A percentile compares a stretch with the other conserved stretches of the same genome.
phyloP scores from a whole-genome alignment of 2,888 invertebrate genomes.

The Tricholauxania praeusta region DNA sequence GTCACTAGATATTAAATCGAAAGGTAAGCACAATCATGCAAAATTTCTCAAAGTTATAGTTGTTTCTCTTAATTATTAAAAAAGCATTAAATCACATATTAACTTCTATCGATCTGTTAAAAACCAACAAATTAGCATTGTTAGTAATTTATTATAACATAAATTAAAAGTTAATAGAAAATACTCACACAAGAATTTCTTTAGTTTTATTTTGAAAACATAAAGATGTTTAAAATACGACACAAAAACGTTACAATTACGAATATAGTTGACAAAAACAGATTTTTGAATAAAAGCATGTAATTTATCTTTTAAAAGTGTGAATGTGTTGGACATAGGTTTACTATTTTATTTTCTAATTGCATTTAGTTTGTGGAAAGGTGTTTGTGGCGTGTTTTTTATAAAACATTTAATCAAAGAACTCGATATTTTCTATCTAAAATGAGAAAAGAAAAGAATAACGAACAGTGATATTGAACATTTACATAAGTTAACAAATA shows the following conservation, averaged over 20 bases:
- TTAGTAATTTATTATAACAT: constrained; percentile 13
- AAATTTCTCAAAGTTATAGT: not conserved
- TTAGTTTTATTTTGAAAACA: not conserved
- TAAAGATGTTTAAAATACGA: not conserved
- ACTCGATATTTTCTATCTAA: constrained; percentile 64
- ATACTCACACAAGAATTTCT: constrained; percentile 17
- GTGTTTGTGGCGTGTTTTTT: constrained; percentile 45
- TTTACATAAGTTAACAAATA: constrained; percentile 42
- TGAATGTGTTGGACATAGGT: no score
- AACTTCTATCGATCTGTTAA: constrained; percentile 48
- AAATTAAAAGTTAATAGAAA: constrained; percentile 12
- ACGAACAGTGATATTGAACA: constrained; percentile 45
- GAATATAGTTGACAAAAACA: no score
- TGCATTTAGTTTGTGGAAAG: constrained; percentile 29
- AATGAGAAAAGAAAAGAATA: constrained; percentile 55
- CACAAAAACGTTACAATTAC: no score
- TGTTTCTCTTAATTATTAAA: constrained; percentile 18
- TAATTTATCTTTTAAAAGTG: no score
- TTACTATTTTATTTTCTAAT: not conserved
- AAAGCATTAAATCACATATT: constrained; percentile 42
- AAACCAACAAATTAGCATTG: constrained; percentile 4
- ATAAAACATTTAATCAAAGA: constrained; percentile 51
- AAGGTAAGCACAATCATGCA: constrained; percentile 40
- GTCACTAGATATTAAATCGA: constrained; percentile 28
- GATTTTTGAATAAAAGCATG: no score